Percentiles rank a stretch among this genome's conserved stretches.
Evolutionary conservation across 1,140 invertebrate species (phyloP).

Genomic region (Ooceraea biroi): DNA sequence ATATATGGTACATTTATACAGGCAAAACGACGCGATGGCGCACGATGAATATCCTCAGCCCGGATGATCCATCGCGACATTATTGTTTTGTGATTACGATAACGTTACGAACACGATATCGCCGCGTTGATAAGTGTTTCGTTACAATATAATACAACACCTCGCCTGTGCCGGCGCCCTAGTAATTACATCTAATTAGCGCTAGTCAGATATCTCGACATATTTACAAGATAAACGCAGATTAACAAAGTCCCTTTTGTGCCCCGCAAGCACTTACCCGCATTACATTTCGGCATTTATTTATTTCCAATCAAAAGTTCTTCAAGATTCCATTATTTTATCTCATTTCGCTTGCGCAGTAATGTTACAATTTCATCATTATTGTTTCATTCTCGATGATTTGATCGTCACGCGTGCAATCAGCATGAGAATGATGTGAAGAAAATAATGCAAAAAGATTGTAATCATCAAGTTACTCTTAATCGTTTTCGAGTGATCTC

Average conservation of each 20-base stretch:
- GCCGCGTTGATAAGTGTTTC: slow-evolving; percentile 64
- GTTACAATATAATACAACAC: slow-evolving; percentile 62
- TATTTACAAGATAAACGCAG: slow-evolving; percentile 68
- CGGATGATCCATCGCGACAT: slow-evolving; percentile 34
- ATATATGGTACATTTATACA: slow-evolving; percentile 59
- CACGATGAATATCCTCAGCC: neutral
- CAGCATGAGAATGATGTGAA: too few relatives aligned
- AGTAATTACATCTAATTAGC: slow-evolving; percentile 72
- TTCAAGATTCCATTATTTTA: too few relatives aligned
- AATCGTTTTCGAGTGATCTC: too few relatives aligned
- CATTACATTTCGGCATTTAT: neutral
- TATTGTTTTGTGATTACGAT: slow-evolving; percentile 56
- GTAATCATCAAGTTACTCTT: too few relatives aligned
- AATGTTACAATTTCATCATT: too few relatives aligned
- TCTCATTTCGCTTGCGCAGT: too few relatives aligned
- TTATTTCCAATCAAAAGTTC: too few relatives aligned
- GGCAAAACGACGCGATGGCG: slow-evolving; percentile 24
- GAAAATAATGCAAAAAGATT: too few relatives aligned
- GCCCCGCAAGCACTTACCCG: neutral
- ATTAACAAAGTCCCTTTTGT: slow-evolving; percentile 38
- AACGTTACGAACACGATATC: slow-evolving; percentile 31
- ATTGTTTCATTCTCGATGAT: too few relatives aligned
- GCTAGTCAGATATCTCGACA: slow-evolving; percentile 48
- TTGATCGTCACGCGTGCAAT: too few relatives aligned
- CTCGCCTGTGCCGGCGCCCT: slow-evolving; percentile 31